A percentile compares a stretch with the other conserved stretches of the same genome.
These are phyloP conservation scores for Epinephelus cyanopodus DNA, from an alignment of 2,113 vertebrate species.

Conservation along the genomic window DNA sequence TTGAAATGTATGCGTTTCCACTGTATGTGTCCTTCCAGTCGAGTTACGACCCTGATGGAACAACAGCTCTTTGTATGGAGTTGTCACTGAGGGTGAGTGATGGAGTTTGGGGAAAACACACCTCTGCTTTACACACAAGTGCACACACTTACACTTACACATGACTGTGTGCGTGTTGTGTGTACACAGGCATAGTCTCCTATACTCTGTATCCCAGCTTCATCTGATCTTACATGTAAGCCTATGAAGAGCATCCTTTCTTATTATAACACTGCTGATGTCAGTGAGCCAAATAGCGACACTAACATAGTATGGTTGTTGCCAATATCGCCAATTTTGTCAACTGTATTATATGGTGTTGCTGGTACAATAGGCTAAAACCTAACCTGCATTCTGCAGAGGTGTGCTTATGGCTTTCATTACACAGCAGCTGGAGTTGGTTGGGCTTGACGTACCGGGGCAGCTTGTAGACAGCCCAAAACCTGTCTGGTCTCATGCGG, in stretches of 20 bases:
- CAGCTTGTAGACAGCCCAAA: background rate
- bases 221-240: background rate
- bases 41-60: constrained; percentile 53
- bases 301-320: background rate
- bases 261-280: background rate
- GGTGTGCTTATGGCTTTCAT: background rate
- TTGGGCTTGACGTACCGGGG: background rate
- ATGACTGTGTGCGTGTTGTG: constrained; percentile 7
- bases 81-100: constrained; percentile 63
- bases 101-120: constrained; percentile 49
- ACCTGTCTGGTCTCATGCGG: background rate
- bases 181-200: background rate
- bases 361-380: background rate
- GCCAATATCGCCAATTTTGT: too few species aligned
- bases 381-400: background rate
- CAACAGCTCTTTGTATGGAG: constrained; percentile 64
- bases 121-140: constrained; percentile 25
- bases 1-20: constrained; percentile 46
- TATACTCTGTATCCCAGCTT: background rate
- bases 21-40: constrained; percentile 38
- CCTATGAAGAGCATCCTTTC: background rate
- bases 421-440: background rate
- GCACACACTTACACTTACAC: constrained; percentile 23
- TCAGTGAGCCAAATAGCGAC: background rate
- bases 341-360: background rate